These are phyloP conservation scores for Standfussiana lucernea DNA, from an alignment of 2,888 invertebrate genomes.

Conservation along the genomic window DNA sequence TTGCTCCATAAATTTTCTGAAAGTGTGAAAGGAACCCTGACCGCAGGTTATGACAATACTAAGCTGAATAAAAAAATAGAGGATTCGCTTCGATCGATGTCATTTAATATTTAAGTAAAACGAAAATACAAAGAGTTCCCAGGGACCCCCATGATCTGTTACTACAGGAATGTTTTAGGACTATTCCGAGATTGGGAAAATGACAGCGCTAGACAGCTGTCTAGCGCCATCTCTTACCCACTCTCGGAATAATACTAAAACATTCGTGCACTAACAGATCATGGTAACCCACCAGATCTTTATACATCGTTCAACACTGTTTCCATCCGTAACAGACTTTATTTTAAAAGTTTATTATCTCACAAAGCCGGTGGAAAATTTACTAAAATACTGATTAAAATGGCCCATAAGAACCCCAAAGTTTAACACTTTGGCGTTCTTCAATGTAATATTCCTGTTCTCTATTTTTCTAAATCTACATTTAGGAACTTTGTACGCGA, in stretches of 20 bases:
- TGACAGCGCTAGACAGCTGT: too few relatives aligned
- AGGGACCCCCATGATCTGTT: too few relatives aligned
- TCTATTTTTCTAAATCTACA: not conserved
- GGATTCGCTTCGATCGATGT: not conserved
- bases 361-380: not conserved
- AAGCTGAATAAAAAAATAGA: constrained; percentile 2
- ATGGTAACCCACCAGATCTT: too few relatives aligned
- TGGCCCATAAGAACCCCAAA: not conserved
- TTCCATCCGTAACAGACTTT: not conserved
- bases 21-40: constrained; percentile 20
- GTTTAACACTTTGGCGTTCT: not conserved
- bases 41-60: constrained; percentile 11
- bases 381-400: not conserved
- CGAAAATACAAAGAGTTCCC: not conserved
- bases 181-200: too few relatives aligned
- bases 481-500: not conserved
- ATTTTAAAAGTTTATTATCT: not conserved
- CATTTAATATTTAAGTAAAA: not conserved
- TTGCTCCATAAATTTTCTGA: constrained; percentile 12
- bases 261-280: too few relatives aligned
- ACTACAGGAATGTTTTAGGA: too few relatives aligned
- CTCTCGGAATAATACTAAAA: too few relatives aligned
- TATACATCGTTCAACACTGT: not conserved
- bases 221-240: too few relatives aligned
- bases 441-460: not conserved